Conservation (phyloP, 2,113 vertebrate species). For the Porphyrio hochstetteri region DNA sequence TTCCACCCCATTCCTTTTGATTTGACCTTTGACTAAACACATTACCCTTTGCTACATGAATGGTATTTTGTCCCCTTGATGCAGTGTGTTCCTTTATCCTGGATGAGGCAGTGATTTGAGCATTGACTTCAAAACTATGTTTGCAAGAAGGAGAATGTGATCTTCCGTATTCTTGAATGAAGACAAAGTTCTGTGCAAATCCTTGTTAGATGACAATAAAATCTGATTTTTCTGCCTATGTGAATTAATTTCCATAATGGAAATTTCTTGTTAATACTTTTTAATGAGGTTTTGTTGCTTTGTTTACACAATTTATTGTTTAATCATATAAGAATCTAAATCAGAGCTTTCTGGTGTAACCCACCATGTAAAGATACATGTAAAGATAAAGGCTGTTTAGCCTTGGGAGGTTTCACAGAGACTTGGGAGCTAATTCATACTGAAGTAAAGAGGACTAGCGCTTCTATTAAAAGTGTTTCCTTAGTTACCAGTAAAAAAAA, state of each 20-base stretch:
- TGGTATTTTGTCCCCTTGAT: not conserved
- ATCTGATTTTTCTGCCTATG: not conserved
- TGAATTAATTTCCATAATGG: not conserved
- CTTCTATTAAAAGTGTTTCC: not conserved
- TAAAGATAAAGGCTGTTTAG: no score
- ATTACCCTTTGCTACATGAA: not conserved
- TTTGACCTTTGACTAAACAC: not conserved
- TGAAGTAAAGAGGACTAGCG: not conserved
- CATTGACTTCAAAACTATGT: not conserved
- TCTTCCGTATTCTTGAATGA: not conserved
- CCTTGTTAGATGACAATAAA: not conserved
- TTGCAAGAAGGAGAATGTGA: not conserved
- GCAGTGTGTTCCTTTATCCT: not conserved
- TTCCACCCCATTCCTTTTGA: not conserved
- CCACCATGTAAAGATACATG: not conserved
- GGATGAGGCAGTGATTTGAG: not conserved
- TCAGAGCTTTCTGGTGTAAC: constrained; percentile 6
- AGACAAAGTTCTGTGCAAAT: not conserved
- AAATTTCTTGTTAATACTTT: not conserved
- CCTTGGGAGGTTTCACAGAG: not conserved
- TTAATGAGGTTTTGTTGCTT: not conserved
- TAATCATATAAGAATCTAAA: not conserved
- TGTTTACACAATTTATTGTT: not conserved
- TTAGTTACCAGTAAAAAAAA: not conserved
- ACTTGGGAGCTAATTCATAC: not conserved